Conservation (phyloP, 2,797 vertebrate species). For the Chloroceryle inda region DNA sequence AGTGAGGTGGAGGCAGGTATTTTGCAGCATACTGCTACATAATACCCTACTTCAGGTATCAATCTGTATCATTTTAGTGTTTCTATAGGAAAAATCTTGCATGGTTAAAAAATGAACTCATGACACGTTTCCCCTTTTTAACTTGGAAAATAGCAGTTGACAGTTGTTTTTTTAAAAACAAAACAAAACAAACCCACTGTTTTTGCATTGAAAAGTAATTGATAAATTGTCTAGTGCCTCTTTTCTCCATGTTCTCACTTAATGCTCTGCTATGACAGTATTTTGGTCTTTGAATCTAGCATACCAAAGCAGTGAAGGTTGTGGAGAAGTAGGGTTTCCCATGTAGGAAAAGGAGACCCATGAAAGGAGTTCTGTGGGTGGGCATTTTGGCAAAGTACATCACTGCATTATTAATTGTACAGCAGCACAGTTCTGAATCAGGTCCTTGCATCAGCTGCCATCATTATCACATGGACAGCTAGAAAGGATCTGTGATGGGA, state of each 20-base stretch:
- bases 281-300: neutral
- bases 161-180: too few relatives aligned
- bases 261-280: neutral
- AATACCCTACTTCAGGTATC: neutral
- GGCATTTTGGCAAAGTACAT: neutral
- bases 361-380: neutral
- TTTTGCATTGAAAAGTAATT: neutral
- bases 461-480: neutral
- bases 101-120: neutral
- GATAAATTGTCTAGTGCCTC: neutral
- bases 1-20: neutral
- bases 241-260: neutral
- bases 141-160: neutral
- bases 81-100: neutral
- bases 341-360: neutral
- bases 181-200: too few relatives aligned
- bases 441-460: neutral
- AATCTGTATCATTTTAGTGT: neutral
- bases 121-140: neutral
- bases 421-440: accelerated
- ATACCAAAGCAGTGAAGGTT: neutral
- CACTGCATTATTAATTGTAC: neutral
- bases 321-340: neutral
- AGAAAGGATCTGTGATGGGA: neutral
- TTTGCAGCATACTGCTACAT: neutral